These are phyloP conservation scores for Lasiurus borealis DNA, from an alignment of 2,113 vertebrate species.

Conservation along the genomic window DNA sequence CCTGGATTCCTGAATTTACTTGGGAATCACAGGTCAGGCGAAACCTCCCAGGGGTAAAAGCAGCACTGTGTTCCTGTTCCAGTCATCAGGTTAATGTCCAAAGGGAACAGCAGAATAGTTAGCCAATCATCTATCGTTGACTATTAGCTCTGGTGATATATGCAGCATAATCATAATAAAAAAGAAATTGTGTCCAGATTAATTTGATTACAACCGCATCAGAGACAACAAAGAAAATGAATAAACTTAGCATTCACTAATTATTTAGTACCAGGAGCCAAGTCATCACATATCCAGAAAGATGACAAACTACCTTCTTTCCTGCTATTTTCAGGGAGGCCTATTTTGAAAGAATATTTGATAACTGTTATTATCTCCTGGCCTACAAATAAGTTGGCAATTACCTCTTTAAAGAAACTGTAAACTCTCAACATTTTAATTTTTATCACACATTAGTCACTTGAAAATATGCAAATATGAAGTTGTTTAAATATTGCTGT, in stretches of 20 bases:
- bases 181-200: slow-evolving; percentile 24
- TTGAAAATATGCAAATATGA: not conserved
- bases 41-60: not conserved
- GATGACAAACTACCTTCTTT: not conserved
- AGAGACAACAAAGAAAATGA: slow-evolving; percentile 53
- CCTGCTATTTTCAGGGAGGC: not conserved
- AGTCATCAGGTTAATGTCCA: not conserved
- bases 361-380: slow-evolving; percentile 47
- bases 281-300: slow-evolving; percentile 11
- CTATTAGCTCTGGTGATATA: slow-evolving; percentile 47
- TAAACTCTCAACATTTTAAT: slow-evolving; percentile 48
- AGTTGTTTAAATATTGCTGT: slow-evolving; percentile 40
- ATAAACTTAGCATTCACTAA: not conserved
- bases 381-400: slow-evolving; percentile 55
- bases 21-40: not conserved
- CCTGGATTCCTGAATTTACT: not conserved
- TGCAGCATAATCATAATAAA: slow-evolving; percentile 34
- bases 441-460: slow-evolving; percentile 41
- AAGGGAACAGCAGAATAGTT: not conserved
- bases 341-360: slow-evolving; percentile 47
- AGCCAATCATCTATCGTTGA: slow-evolving; percentile 33
- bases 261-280: not conserved
- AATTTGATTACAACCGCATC: slow-evolving; percentile 32
- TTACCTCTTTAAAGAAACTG: slow-evolving; percentile 40
- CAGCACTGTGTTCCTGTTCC: not conserved